Evolutionary conservation across 2,113 vertebrate species (phyloP).

Genomic region (Sminthopsis crassicaudata): DNA sequence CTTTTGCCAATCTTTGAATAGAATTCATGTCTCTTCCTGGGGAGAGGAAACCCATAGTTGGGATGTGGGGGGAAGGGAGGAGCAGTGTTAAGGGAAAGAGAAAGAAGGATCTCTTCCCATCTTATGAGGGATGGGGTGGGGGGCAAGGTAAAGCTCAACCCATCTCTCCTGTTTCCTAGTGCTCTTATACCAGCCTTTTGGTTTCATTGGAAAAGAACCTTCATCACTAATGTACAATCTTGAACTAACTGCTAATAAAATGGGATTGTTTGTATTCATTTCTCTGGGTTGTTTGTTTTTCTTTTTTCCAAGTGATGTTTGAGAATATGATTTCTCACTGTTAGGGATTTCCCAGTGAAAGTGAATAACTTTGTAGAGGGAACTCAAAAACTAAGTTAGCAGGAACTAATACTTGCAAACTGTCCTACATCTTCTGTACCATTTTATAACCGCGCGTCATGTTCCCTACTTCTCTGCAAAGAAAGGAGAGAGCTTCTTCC

Average conservation of each 20-base stretch:
- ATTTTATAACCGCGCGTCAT: neutral
- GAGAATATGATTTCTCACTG: neutral
- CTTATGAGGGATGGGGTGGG: slow-evolving; percentile 26
- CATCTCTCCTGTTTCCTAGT: slow-evolving; percentile 60
- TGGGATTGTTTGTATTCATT: slow-evolving; percentile 82
- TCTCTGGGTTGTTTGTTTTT: slow-evolving; percentile 56
- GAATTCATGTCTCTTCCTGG: slow-evolving; percentile 75
- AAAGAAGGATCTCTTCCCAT: slow-evolving; percentile 52
- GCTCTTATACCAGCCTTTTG: slow-evolving; percentile 73
- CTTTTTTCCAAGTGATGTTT: neutral
- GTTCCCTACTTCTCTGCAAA: neutral
- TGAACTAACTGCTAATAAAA: slow-evolving; percentile 87
- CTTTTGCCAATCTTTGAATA: slow-evolving; percentile 71
- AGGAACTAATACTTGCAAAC: neutral
- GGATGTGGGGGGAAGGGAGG: slow-evolving; percentile 65
- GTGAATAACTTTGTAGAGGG: neutral
- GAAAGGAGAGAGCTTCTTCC: neutral
- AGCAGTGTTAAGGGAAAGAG: slow-evolving; percentile 53
- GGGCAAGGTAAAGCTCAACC: slow-evolving; percentile 1
- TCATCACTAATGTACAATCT: slow-evolving; percentile 75
- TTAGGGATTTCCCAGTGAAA: neutral
- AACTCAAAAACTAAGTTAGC: neutral
- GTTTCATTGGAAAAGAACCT: slow-evolving; percentile 70
- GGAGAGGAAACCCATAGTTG: slow-evolving; percentile 54
- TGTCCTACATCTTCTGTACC: neutral